Conservation (phyloP, 2,888 invertebrate species). For the Meteorus cinctellus region DNA sequence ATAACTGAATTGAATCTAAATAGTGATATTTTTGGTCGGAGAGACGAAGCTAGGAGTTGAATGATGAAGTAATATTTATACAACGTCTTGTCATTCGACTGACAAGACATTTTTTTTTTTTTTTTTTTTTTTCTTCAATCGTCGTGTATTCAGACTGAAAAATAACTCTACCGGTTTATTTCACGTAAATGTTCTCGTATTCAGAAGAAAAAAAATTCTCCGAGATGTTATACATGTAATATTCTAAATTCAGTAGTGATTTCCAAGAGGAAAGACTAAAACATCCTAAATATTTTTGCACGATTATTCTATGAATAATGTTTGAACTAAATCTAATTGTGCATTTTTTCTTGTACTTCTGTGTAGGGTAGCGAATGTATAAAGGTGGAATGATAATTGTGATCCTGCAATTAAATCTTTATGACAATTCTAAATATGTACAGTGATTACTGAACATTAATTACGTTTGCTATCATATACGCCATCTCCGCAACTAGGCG, state of each 20-base stretch:
- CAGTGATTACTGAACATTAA: conserved; percentile 17
- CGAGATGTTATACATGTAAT: not conserved
- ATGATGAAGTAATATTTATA: not conserved
- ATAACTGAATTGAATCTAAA: not conserved
- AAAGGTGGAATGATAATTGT: not conserved
- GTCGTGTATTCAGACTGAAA: not conserved
- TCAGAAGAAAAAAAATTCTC: not conserved
- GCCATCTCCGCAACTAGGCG: not conserved
- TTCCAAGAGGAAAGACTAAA: not conserved
- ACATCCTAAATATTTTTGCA: not conserved
- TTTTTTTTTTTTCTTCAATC: conserved; percentile 46
- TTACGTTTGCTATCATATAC: not conserved
- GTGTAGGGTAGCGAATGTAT: not conserved
- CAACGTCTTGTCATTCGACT: not conserved
- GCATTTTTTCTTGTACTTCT: not conserved
- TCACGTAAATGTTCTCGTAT: too few relatives aligned
- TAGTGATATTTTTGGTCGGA: not conserved
- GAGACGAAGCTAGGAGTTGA: not conserved
- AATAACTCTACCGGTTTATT: not conserved
- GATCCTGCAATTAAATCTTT: conserved; percentile 35
- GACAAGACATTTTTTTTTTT: not conserved
- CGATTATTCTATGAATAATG: not conserved
- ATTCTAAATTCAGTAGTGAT: not conserved
- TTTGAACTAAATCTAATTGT: not conserved
- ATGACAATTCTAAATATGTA: conserved; percentile 68